phyloP scores from a whole-genome alignment of 2,113 vertebrate species.

The Stictonetta naevosa region DNA sequence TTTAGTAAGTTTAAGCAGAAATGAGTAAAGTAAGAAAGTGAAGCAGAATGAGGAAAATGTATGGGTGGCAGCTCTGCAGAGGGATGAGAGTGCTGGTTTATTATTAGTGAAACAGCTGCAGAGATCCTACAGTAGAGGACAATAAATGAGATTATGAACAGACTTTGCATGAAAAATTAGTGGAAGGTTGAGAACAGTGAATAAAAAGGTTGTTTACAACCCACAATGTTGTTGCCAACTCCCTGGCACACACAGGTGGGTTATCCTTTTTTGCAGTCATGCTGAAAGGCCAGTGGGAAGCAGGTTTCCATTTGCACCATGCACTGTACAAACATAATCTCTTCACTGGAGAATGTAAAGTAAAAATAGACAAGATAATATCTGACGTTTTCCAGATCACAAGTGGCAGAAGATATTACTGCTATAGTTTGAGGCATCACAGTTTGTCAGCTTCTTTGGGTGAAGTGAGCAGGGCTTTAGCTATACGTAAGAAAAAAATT shows the following conservation, averaged over 20 bases:
- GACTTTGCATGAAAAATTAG: neutral
- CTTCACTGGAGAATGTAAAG: accelerated
- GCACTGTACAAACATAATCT: neutral
- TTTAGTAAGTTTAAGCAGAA: too few species aligned
- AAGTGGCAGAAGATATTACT: neutral
- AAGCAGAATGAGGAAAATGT: neutral
- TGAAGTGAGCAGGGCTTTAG: neutral
- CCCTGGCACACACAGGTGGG: neutral
- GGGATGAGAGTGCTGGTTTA: neutral
- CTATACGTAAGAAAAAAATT: neutral
- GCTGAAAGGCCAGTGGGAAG: neutral
- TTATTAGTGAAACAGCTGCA: neutral
- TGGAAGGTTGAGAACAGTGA: neutral
- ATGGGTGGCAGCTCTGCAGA: neutral
- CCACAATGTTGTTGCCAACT: too few species aligned
- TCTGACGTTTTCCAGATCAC: neutral
- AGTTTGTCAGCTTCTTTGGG: neutral
- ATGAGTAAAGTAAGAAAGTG: neutral
- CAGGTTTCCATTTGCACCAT: neutral
- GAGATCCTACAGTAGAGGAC: neutral
- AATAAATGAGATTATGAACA: neutral
- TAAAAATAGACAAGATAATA: neutral
- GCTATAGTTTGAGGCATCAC: neutral
- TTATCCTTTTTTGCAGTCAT: neutral
- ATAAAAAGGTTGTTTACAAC: neutral